Base-by-base conservation (phyloP, 2,113 vertebrate species). In the Alligator sinensis region DNA sequence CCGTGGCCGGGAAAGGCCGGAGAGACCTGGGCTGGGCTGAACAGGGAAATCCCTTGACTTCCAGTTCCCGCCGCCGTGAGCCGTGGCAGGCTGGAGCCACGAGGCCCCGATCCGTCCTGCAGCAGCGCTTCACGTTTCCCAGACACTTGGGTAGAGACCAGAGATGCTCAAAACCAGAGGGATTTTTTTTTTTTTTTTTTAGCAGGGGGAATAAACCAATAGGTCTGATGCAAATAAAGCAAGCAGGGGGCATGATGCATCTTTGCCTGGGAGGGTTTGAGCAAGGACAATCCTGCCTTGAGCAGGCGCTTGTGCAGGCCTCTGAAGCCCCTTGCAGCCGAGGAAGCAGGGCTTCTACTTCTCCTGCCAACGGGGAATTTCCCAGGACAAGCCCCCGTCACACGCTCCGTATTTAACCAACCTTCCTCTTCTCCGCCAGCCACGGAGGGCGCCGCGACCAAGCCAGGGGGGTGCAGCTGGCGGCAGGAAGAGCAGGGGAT, bases 301-400 rank as follows among this genome's bases (percentile, higher is more conserved):
- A 47, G 47, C 47, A 47, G 47, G 47, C 6, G 47, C 38, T 38
- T 38, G 38, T 38, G 38, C 38, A 34, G 34, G 34, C 34, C 34
- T 4, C 34, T 34, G 34, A 34, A 34, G 34, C 4, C 38, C 38
- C 38, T 38, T 38, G 38, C 47, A 47, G 47, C 47, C 47, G 6
- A 47, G 47, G 21, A 22, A 38, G 19, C 3, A 6, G 5, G 30
- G 34, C 70, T 47, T 74, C 6, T 15, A 24, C 9, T 72, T 72
- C 18, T 38, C 34, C 12, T 1, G 22, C 70, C 34, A 47, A 13
- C 19, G 6, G 22, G 17, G 34, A 47, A 16, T 55, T 60, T 38
- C 83, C 12, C 57, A 15, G 5, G 21, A 3, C 9, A 0, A 2
- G 4, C 58, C 78, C 77, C 0, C 58, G 9, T 18, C 70, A 2